Percentiles rank a stretch among this genome's conserved stretches.
phyloP scores from a whole-genome alignment of 2,113 vertebrate species.

The Rhynchopsitta pachyrhyncha region DNA sequence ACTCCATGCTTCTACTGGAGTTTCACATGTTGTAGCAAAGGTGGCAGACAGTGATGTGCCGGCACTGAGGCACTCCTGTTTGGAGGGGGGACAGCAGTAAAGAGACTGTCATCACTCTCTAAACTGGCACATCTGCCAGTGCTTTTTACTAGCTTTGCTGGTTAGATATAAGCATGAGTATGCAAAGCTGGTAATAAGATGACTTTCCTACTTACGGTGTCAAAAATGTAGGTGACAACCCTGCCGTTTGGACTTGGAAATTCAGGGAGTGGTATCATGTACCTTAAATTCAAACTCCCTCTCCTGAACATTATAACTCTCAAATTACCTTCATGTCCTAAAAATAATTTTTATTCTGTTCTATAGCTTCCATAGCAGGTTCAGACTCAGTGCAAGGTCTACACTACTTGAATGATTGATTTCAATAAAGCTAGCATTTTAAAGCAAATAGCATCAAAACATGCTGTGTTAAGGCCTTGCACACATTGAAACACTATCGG shows the following conservation, averaged over 20 bases:
- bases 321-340: not conserved
- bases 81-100: not conserved
- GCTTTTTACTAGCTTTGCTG: not conserved
- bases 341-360: not conserved
- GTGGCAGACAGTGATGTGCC: not conserved
- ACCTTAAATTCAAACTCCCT: not conserved
- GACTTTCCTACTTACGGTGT: not conserved
- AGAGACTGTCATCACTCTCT: not conserved
- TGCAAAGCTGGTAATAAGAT: not conserved
- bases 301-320: not conserved
- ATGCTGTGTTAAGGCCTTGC: not conserved
- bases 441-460: not conserved
- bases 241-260: not conserved
- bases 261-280: not conserved
- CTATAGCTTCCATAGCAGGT: not conserved
- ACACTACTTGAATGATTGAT: not conserved
- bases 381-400: not conserved
- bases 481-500: not conserved
- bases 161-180: not conserved
- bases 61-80: not conserved
- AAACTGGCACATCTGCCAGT: fast-evolving
- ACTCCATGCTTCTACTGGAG: not conserved
- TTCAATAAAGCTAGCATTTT: not conserved
- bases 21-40: not conserved
- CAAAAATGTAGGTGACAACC: not conserved